These are phyloP conservation scores for Mormyrops attenuatus DNA, from an alignment of 2,797 vertebrate species.

Conservation along the genomic window DNA sequence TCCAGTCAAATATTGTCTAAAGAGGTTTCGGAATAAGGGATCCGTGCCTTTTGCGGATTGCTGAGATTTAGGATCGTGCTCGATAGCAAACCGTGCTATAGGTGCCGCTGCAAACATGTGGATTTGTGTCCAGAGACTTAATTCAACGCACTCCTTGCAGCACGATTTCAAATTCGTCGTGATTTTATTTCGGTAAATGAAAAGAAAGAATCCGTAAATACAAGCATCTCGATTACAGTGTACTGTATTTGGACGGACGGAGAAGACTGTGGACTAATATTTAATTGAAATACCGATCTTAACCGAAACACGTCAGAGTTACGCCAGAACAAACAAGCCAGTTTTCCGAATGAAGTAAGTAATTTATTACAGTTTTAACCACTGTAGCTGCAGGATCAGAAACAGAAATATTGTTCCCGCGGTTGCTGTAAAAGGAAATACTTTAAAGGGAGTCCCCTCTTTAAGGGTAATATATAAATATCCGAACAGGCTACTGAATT, in stretches of 20 bases:
- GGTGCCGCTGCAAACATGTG: conserved; percentile 8
- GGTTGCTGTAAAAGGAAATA: neutral
- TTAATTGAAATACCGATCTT: neutral
- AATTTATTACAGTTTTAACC: neutral
- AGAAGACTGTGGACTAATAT: neutral
- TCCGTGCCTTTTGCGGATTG: neutral
- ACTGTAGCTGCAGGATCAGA: neutral
- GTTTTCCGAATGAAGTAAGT: neutral
- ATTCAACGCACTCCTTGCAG: neutral
- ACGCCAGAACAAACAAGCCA: neutral
- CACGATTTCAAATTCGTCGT: neutral
- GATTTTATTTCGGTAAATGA: neutral
- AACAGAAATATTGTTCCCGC: neutral
- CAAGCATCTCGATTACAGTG: neutral
- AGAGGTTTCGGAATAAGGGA: neutral
- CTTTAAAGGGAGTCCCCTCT: neutral
- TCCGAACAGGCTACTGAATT: neutral
- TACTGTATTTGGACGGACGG: neutral
- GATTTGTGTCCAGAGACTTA: conserved; percentile 13
- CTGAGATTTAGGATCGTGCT: neutral
- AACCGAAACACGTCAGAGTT: neutral
- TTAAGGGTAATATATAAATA: neutral
- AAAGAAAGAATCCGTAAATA: neutral
- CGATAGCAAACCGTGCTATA: neutral
- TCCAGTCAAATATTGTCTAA: neutral